These are phyloP conservation scores for Scrobipalpa costella DNA, from an alignment of 2,888 invertebrate species.

Conservation along the genomic window DNA sequence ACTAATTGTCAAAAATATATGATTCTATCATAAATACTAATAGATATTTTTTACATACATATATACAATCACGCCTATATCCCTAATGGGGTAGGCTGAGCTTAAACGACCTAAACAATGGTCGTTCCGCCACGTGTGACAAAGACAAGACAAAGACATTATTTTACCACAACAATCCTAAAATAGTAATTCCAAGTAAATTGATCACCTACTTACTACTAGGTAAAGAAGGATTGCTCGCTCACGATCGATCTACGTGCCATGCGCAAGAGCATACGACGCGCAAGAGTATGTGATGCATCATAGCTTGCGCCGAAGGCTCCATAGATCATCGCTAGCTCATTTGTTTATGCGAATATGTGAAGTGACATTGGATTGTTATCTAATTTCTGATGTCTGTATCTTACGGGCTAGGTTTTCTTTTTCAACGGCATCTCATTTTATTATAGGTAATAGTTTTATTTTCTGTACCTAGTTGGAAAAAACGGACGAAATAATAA, in stretches of 20 bases:
- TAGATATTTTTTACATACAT: no score
- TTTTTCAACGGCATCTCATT: no score
- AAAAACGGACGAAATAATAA: not conserved
- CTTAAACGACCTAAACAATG: no score
- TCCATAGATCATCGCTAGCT: conserved; percentile 35
- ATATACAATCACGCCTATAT: no score
- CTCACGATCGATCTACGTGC: conserved; percentile 35
- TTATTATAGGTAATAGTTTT: no score
- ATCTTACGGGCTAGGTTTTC: not conserved
- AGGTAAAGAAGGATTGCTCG: conserved; percentile 30
- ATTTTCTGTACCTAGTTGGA: not conserved
- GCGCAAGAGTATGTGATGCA: conserved; percentile 29
- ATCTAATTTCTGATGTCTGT: not conserved
- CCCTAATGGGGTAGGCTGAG: no score
- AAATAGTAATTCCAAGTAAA: conserved; percentile 4
- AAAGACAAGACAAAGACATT: no score
- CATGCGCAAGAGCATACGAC: conserved; percentile 27
- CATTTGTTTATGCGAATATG: conserved; percentile 23
- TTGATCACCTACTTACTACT: conserved; percentile 29
- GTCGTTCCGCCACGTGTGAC: no score
- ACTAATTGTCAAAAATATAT: no score
- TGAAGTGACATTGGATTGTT: conserved; percentile 4
- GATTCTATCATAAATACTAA: no score
- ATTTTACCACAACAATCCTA: no score
- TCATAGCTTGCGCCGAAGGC: conserved; percentile 38